Evolutionary conservation across 1,140 invertebrate genomes (phyloP), one percentile per base, ranked within the genome.

Genomic region (Ruditapes philippinarum): DNA sequence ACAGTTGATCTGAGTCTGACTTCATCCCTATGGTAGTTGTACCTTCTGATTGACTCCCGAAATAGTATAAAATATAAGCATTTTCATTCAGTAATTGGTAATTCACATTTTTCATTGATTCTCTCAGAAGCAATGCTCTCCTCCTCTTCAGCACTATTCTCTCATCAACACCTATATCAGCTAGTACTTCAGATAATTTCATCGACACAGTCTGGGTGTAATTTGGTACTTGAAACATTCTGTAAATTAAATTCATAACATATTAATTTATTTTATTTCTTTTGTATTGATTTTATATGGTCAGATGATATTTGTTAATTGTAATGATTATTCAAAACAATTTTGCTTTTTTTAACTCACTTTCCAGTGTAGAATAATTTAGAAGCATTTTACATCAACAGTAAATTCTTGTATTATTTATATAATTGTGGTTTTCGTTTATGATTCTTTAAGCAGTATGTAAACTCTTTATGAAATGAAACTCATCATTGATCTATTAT

Each of bases 151-250:
- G 2, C 7, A 73, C 36, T 4, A 73, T 73, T n/a, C 36, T 38
- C 17, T 73, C 33, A 40, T 73, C 31, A 40, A 73, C 68, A 1
- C 68, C 68, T 40, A 73, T 73, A n/a, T 73, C 68, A 38, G n/a
- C 33, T 3, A 73, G 36, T 40, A 73, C 68, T 40, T 73, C 68
- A 3, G 68, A 73, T 19, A 73, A 19, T n/a, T 4, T 73, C 36
- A 73, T 0, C 19, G 68, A 73, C 25, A 28, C 25, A 11, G 11
- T 22, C 12, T 62, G n/a, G 25, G 9, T 19, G 28, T 62, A 62
- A 25, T 4, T 4, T 9, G 57, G 25, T n/a, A 28, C 3, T 14
- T n/a, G 22, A 54, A 54, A 54, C 51, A 54, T 54, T n/a, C 51
- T 54, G 51, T 14, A 45, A 45, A 45, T 45, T 7, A 45, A 45